Conservation (phyloP, 2,113 vertebrate species). For the Microtus richardsoni region DNA sequence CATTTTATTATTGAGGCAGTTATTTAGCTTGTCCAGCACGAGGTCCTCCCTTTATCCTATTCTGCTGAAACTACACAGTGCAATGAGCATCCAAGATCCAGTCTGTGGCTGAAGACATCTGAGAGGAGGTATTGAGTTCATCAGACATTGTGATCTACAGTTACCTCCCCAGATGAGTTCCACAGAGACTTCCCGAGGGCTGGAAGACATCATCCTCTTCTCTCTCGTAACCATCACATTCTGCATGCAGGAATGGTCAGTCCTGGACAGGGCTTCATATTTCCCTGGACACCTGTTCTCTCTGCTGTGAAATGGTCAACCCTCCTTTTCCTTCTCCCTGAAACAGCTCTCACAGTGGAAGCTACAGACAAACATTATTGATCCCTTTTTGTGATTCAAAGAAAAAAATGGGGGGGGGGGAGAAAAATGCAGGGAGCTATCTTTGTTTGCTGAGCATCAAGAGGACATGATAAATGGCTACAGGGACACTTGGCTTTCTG, state of each 20-base stretch:
- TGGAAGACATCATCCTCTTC: neutral
- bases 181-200: neutral
- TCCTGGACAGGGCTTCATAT: neutral
- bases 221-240: neutral
- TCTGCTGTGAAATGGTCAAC: neutral
- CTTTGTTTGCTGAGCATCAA: constrained; percentile 26
- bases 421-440: neutral
- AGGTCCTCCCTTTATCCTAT: neutral
- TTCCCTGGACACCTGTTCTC: neutral
- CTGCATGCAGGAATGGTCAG: neutral
- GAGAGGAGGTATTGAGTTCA: neutral
- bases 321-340: neutral
- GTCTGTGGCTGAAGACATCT: too few relatives aligned
- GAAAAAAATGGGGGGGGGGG: neutral
- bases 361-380: neutral
- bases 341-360: constrained; percentile 38
- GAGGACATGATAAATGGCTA: constrained; percentile 33
- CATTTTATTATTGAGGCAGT: neutral
- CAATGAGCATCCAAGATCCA: neutral
- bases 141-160: neutral
- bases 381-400: constrained; percentile 21
- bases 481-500: constrained; percentile 17
- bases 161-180: neutral
- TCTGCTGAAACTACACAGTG: neutral
- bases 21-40: neutral